These are phyloP conservation scores for Eudemis profundana DNA, from an alignment of 2,888 invertebrate genomes.

Conservation along the genomic window DNA sequence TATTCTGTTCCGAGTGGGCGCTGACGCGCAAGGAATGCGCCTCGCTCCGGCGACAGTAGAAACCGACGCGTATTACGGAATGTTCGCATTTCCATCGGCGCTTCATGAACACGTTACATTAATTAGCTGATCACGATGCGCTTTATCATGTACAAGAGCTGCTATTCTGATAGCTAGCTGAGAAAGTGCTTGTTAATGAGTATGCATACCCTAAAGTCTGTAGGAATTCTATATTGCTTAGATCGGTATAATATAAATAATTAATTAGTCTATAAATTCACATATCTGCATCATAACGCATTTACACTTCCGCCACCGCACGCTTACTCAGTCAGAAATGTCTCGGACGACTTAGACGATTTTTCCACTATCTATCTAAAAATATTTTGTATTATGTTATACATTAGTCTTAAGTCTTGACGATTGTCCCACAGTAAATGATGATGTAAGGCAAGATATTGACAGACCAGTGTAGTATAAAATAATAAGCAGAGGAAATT, in stretches of 20 bases:
- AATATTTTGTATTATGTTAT: neutral
- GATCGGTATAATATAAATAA: no score
- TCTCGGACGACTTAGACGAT: neutral
- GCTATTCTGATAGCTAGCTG: constrained; percentile 4
- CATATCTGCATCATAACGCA: no score
- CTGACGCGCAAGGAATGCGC: constrained; percentile 77
- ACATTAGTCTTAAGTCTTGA: neutral
- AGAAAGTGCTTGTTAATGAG: constrained; percentile 11
- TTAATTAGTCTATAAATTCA: no score
- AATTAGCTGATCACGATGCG: constrained; percentile 44
- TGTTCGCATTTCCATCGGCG: constrained; percentile 56
- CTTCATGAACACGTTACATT: constrained; percentile 45
- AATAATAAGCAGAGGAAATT: constrained; percentile 48
- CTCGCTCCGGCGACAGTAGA: constrained; percentile 76
- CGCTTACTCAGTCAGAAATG: no score
- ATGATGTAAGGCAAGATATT: constrained; percentile 4
- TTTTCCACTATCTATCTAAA: neutral
- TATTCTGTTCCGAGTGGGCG: constrained; percentile 78
- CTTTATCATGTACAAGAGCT: constrained; percentile 29
- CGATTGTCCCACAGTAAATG: neutral
- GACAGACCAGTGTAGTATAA: constrained; percentile 17
- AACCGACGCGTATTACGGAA: constrained; percentile 63
- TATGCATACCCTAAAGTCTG: neutral
- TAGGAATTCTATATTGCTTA: neutral
- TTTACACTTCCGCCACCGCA: no score